Evolutionary conservation across 2,113 vertebrate genomes (phyloP).

Genomic region (Coreoperca whiteheadi): DNA sequence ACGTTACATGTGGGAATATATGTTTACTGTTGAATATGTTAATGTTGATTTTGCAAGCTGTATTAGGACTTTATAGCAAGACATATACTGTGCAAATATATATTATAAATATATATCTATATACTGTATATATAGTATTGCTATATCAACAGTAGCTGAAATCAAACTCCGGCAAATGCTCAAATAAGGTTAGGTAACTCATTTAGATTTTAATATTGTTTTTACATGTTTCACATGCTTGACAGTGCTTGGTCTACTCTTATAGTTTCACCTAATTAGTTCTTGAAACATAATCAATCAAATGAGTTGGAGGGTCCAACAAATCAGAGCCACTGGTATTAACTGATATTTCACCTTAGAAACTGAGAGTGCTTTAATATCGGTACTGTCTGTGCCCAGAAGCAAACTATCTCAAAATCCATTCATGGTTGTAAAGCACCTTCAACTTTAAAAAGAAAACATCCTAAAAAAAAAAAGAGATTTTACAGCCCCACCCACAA

Average conservation of each 20-base stretch:
- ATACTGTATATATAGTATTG: too few relatives aligned
- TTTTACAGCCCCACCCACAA: not conserved
- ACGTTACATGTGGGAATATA: too few relatives aligned
- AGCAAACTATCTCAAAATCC: not conserved
- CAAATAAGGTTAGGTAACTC: not conserved
- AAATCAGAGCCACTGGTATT: not conserved
- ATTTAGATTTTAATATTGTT: not conserved
- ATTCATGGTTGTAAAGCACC: too few relatives aligned
- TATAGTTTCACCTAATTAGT: not conserved
- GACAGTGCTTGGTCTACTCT: not conserved
- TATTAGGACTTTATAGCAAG: too few relatives aligned
- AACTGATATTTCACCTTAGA: too few relatives aligned
- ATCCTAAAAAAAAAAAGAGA: too few relatives aligned
- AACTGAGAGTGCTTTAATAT: not conserved
- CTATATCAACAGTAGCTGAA: not conserved
- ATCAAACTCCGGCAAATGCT: not conserved
- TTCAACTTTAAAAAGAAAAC: not conserved
- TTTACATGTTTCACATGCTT: not conserved
- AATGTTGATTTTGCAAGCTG: too few relatives aligned
- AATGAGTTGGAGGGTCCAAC: not conserved
- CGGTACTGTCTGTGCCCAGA: not conserved
- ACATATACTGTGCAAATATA: too few relatives aligned
- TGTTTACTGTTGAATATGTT: too few relatives aligned
- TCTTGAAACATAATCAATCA: conserved; percentile 21
- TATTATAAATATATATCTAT: too few relatives aligned